Evolutionary conservation across 2,888 invertebrate genomes (phyloP), one percentile per base, ranked within the genome.

Genomic region (Scaptomyza tumidula): DNA sequence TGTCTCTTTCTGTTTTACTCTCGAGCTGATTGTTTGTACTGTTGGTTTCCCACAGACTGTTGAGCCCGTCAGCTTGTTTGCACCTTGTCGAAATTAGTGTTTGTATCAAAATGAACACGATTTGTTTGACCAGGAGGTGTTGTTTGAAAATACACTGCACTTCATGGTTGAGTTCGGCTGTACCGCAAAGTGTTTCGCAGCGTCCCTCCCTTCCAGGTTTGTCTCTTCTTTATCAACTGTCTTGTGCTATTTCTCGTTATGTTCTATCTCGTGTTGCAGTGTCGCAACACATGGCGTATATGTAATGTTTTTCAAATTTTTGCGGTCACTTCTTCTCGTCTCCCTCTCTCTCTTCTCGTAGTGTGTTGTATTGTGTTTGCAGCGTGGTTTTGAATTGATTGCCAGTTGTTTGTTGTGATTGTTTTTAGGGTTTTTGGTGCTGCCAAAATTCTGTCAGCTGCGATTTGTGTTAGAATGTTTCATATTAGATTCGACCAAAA

Each of bases 31-130:
- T 70, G 39, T 46, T 50, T 46, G 24, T 52, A 29, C 43, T 70
- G 41, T 11, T 56, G 13, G 39, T 16, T 41, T 41, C 14, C 39
- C 11, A 1, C 44, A 69, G 55, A 56, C 58, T 71, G 49, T 16
- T 29, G 46, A 54, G 63, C 5, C 62, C 66, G 83, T 81, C 80
- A 79, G 86, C 88, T 82, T 83, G 84, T 84, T 84, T 84, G 88
- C 88, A 87, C 88, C 88, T 83, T 87, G 88, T 87, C 86, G 84
- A 86, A 87, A 86, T 84, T 87, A 86, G 84, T 83, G 87, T 87
- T 82, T 82, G 80, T 78, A 72, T 74, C 83, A 54, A 86, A 86
- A 83, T 86, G 82, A 87, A 87, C 87, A 87, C 79, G 87, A 81
- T 87, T 87, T 87, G 79, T 83, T 78, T 79, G 83, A 78, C 83